A percentile compares a stretch with the other conserved stretches of the same genome.
Conservation (phyloP, 2,797 vertebrate species). For the Pitangus sulphuratus region DNA sequence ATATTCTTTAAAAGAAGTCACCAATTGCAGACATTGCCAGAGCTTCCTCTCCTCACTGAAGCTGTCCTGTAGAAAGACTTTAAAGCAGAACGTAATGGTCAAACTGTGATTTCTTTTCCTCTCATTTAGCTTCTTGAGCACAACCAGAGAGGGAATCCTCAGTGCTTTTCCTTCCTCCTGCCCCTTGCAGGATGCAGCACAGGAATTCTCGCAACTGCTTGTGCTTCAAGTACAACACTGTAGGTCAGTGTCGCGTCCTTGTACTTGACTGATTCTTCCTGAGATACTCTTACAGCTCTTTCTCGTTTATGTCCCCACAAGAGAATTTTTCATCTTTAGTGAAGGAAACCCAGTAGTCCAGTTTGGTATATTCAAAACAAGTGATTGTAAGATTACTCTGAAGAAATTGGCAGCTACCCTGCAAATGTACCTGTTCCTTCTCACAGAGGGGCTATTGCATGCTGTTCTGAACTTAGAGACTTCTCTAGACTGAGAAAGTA, state of each 20-base stretch:
- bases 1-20: background rate
- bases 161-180: background rate
- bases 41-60: background rate
- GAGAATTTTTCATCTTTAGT: background rate
- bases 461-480: background rate
- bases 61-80: background rate
- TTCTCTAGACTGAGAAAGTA: background rate
- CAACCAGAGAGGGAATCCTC: background rate
- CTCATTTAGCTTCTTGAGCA: background rate
- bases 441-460: background rate
- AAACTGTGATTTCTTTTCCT: background rate
- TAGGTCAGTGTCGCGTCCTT: background rate
- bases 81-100: background rate
- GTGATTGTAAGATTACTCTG: background rate
- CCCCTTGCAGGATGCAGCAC: background rate
- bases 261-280: background rate
- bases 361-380: background rate
- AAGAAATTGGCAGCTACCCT: background rate
- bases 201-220: background rate
- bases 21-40: background rate
- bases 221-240: background rate
- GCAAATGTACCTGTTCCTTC: background rate
- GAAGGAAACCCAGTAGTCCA: background rate
- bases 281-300: accelerated
- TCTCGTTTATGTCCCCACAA: background rate